phyloP scores from a whole-genome alignment of 2,888 invertebrate species.

The Torymus auratus region DNA sequence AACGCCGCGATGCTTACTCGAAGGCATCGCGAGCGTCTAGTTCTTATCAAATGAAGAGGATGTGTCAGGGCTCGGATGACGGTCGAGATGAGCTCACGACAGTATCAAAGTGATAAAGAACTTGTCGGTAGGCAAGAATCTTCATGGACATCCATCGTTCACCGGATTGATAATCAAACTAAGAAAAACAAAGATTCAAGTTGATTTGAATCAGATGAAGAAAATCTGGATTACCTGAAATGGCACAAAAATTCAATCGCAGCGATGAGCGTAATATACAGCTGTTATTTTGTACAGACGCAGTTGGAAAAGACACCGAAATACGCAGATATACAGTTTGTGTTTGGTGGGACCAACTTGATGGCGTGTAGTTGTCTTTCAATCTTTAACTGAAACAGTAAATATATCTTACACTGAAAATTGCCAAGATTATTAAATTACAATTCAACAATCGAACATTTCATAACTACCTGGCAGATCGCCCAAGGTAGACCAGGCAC shows the following conservation, averaged over 20 bases:
- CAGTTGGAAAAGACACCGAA: neutral
- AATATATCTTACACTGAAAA: too few relatives aligned
- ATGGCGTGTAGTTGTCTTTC: neutral
- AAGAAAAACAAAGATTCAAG: neutral
- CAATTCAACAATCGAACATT: neutral
- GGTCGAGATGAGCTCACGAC: too few relatives aligned
- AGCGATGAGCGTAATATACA: neutral
- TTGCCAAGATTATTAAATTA: neutral
- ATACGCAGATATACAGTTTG: constrained; percentile 15
- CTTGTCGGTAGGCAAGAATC: constrained; percentile 22
- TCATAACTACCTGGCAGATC: neutral
- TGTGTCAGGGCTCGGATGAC: too few relatives aligned
- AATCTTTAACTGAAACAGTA: too few relatives aligned
- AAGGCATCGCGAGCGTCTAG: too few relatives aligned
- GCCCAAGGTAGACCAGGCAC: neutral
- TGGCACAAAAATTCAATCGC: neutral
- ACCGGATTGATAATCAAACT: neutral
- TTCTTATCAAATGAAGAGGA: too few relatives aligned
- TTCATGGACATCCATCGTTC: constrained; percentile 14
- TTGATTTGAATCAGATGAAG: neutral
- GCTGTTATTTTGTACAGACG: neutral
- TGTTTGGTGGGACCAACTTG: neutral
- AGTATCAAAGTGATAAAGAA: constrained; percentile 23
- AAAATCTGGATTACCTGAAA: neutral
- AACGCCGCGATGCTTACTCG: too few relatives aligned